phyloP scores from a whole-genome alignment of 1,140 invertebrate genomes.

The Temnothorax nylanderi region DNA sequence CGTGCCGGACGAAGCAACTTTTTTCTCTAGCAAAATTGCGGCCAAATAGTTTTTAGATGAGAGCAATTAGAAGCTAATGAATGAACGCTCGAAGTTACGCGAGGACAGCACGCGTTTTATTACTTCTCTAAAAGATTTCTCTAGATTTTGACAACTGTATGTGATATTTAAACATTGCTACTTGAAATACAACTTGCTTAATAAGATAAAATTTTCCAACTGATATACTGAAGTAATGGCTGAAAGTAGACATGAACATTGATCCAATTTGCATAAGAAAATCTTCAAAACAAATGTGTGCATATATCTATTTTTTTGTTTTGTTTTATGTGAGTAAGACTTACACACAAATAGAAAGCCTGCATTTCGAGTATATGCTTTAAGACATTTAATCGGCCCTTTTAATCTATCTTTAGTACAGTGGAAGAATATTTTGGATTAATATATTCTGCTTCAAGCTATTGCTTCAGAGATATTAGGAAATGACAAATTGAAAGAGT shows the following conservation, averaged over 20 bases:
- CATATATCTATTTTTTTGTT: background rate
- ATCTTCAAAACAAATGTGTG: background rate
- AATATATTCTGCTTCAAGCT: background rate
- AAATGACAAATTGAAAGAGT: background rate
- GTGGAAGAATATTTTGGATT: background rate
- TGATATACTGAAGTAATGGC: background rate
- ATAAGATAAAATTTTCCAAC: background rate
- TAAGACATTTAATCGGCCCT: background rate
- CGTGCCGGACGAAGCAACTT: no score
- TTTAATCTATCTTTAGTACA: background rate
- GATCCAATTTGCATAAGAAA: conserved; percentile 1
- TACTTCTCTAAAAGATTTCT: background rate
- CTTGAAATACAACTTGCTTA: background rate
- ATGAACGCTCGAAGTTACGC: background rate
- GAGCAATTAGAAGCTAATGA: background rate
- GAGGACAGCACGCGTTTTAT: background rate
- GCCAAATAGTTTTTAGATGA: background rate
- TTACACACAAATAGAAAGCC: background rate
- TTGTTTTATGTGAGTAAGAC: no score
- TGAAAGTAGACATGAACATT: background rate
- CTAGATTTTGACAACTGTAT: background rate
- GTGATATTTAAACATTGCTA: background rate
- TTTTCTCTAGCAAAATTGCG: no score
- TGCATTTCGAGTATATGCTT: background rate
- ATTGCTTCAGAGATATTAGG: background rate